Evolutionary conservation across 2,113 vertebrate genomes (phyloP).

Genomic region (Catagonus wagneri): DNA sequence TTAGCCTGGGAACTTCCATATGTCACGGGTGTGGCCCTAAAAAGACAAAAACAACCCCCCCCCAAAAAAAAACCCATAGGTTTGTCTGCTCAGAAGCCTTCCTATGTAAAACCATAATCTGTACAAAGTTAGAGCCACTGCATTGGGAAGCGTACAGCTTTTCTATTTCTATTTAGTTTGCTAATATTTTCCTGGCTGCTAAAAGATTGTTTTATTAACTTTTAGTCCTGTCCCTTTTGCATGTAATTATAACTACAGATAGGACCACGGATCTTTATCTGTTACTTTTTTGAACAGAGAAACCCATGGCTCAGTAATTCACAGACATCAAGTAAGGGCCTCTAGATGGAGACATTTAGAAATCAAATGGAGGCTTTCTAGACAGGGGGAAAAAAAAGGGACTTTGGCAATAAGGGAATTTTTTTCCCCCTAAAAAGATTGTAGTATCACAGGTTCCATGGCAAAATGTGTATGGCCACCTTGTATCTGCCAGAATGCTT

Average conservation of each 20-base stretch:
- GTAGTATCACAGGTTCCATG: neutral
- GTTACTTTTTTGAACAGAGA: slow-evolving; percentile 54
- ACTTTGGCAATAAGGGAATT: neutral
- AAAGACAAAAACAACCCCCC: too few relatives aligned
- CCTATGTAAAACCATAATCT: neutral
- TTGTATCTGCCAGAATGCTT: slow-evolving; percentile 17
- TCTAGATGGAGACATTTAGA: slow-evolving; percentile 4
- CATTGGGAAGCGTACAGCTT: neutral
- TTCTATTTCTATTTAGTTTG: slow-evolving; percentile 38
- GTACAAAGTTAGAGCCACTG: neutral
- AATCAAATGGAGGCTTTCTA: slow-evolving; percentile 31
- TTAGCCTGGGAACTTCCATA: too few relatives aligned
- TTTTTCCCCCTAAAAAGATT: neutral
- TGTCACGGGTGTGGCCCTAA: too few relatives aligned
- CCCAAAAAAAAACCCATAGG: neutral
- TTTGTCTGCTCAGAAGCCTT: slow-evolving; percentile 7
- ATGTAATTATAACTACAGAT: neutral
- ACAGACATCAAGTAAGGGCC: neutral
- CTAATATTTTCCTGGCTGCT: neutral
- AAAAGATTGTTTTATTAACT: neutral
- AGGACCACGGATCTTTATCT: neutral
- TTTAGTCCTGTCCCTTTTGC: neutral
- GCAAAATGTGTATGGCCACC: slow-evolving; percentile 27
- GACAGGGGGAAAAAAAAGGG: neutral
- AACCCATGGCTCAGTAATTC: neutral